Conservation (phyloP, 30 jellyfish, hydroid and myxozoan species). For the Pelagia noctiluca region DNA sequence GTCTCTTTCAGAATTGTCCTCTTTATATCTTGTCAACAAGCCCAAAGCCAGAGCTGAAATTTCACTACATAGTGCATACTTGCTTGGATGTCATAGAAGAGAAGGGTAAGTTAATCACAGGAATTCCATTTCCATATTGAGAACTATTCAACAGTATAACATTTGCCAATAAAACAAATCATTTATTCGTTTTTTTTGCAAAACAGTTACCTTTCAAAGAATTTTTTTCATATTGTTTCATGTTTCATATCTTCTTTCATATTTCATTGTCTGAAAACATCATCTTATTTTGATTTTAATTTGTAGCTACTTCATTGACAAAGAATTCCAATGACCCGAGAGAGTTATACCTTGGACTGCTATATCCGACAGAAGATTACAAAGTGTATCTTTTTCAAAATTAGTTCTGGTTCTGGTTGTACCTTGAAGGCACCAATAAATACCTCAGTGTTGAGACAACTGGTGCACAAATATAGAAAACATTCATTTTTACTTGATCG, state of each 20-base stretch:
- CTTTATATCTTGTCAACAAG: slow-evolving; percentile 78
- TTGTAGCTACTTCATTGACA: slow-evolving; percentile 72
- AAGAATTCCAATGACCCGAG: slow-evolving; percentile 90
- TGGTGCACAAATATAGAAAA: too few species aligned
- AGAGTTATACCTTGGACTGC: slow-evolving; percentile 90
- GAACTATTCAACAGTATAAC: too few species aligned
- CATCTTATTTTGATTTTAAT: background rate
- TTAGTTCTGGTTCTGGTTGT: background rate
- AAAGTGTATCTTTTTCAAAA: slow-evolving; percentile 84
- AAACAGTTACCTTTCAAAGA: background rate
- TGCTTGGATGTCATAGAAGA: slow-evolving; percentile 98
- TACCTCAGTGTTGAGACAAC: too few species aligned
- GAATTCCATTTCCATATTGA: too few species aligned
- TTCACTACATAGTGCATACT: slow-evolving; percentile 97
- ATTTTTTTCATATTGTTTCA: background rate
- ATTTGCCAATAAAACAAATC: too few species aligned
- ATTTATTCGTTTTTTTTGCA: too few species aligned
- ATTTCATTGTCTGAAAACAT: background rate
- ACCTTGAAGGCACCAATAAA: too few species aligned
- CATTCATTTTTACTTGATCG: background rate
- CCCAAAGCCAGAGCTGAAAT: slow-evolving; percentile 88
- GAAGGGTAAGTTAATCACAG: slow-evolving; percentile 78
- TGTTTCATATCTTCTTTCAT: background rate
- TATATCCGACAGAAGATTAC: slow-evolving; percentile 97
- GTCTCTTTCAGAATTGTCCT: slow-evolving; percentile 87